Conservation (phyloP, 2,113 vertebrate species). For the Anthoscopus minutus region DNA sequence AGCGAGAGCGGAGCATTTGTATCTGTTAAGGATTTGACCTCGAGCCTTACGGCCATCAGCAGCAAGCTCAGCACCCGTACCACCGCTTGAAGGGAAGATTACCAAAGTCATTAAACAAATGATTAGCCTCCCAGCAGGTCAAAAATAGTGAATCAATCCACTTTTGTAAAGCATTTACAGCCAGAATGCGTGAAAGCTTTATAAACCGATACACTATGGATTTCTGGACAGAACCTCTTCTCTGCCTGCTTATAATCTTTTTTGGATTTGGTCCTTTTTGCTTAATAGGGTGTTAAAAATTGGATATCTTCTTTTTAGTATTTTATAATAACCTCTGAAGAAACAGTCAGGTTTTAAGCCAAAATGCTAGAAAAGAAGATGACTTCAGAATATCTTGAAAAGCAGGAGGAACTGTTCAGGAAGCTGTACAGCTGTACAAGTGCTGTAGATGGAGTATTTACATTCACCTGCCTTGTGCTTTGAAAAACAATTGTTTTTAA, state of each 20-base stretch:
- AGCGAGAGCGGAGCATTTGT: rapidly evolving
- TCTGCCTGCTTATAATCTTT: neutral
- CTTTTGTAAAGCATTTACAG: neutral
- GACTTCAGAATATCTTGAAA: neutral
- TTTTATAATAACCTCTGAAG: neutral
- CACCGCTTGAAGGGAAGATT: neutral
- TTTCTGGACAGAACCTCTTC: neutral
- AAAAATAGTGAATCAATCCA: conserved; percentile 36
- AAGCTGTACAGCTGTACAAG: neutral
- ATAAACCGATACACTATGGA: neutral
- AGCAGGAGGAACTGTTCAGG: neutral
- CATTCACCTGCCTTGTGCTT: neutral
- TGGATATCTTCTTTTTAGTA: neutral
- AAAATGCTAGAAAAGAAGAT: neutral
- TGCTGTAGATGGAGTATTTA: neutral
- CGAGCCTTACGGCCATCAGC: neutral
- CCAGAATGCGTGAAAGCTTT: neutral
- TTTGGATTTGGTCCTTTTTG: neutral
- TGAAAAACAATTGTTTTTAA: neutral
- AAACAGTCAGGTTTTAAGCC: neutral
- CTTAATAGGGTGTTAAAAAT: neutral
- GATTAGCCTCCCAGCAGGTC: conserved; percentile 1
- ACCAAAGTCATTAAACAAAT: conserved; percentile 22
- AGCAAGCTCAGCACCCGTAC: neutral
- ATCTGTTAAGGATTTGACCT: neutral